Evolutionary conservation across 2,888 invertebrate genomes (phyloP), one percentile per base, ranked within the genome.

Genomic region (Xanthia icteritia): DNA sequence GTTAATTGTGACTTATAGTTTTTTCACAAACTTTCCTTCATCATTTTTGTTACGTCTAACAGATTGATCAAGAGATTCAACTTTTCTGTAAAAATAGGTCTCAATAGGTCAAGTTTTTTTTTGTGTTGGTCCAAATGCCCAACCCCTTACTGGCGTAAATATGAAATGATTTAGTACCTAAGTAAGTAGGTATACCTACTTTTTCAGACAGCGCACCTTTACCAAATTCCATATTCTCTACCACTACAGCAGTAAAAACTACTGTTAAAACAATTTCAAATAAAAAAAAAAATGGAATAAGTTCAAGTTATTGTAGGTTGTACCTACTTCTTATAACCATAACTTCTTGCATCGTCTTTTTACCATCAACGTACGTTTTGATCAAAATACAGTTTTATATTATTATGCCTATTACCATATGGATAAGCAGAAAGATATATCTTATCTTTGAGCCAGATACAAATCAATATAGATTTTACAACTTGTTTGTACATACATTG

Each of bases 401-500:
- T 64, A 81, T 65, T 82, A 79, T 70, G 63, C 65, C 42, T 69
- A 73, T 78, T 83, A 66, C 51, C 36, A 60, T 69, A 56, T n/a
- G 54, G 58, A 79, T 79, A 71, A 65, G 36, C 73, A 74, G 65
- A 68, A 56, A 58, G 27, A 73, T 77, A 69, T 75, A 86, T 83
- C 81, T 87, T 78, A 88, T 87, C 80, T 73, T 11, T 76, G 73
- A 42, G 36, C 80, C 17, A 64, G 79, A 87, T 85, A 86, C 45
- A 76, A 82, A 81, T 86, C 81, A 84, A 86, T 77, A 87, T 75
- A 77, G 58, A 76, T 73, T 80, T 79, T 79, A 75, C 65, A 80
- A 74, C 48, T 51, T 69, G 56, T 61, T 39, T 56, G 15, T 73
- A 70, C 48, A 27, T 45, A 31, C 42, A 51, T 66, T 42, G 58